Evolutionary conservation across 2,113 vertebrate genomes (phyloP).

Genomic region (Pedetes capensis): DNA sequence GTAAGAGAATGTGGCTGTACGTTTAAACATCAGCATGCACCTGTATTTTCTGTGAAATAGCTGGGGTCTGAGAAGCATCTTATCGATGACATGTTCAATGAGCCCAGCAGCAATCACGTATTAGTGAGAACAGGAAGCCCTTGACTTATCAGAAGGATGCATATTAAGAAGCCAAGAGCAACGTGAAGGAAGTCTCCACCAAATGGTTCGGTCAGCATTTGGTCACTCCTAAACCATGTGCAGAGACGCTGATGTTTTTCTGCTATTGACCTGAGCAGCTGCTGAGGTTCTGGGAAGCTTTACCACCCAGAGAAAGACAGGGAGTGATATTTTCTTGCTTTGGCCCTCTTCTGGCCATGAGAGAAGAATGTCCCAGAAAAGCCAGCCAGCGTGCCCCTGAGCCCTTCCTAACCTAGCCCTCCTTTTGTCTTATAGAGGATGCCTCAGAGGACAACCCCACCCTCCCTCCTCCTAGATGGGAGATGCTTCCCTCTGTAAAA

Average conservation of each 20-base stretch:
- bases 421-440: neutral
- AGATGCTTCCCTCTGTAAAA: neutral
- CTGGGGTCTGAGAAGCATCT: fast-evolving
- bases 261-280: neutral
- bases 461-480: too few species aligned
- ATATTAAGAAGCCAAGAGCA: neutral
- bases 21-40: fast-evolving
- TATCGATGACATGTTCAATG: neutral
- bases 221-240: too few species aligned
- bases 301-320: neutral
- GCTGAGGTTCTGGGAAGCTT: too few species aligned
- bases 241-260: too few species aligned
- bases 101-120: neutral
- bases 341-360: too few species aligned
- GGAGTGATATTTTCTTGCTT: too few species aligned
- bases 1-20: neutral
- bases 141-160: fast-evolving
- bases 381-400: too few species aligned
- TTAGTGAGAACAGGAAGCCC: neutral
- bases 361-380: too few species aligned
- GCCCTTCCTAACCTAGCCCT: neutral
- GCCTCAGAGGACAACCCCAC: neutral
- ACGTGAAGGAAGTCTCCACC: neutral
- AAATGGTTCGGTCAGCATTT: neutral
- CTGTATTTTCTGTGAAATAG: too few species aligned